A percentile compares a stretch with the other conserved stretches of the same genome.
phyloP scores from a whole-genome alignment of 2,113 vertebrate species.

The Sinocyclocheilus maitianheensis region DNA sequence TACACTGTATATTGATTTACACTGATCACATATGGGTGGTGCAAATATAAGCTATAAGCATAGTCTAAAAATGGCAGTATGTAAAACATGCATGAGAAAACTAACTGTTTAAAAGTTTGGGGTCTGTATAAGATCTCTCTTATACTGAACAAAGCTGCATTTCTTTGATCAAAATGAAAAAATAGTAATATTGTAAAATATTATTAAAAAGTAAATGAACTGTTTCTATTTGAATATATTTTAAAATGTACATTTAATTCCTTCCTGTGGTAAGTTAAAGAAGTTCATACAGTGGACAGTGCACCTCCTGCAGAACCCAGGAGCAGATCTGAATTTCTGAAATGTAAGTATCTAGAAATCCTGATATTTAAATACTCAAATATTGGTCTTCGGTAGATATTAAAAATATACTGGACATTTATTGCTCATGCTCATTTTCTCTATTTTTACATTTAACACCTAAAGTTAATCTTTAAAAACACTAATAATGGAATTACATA shows the following conservation, averaged over 20 bases:
- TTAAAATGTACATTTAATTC: not conserved
- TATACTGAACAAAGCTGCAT: not conserved
- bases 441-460: not conserved
- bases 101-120: not conserved
- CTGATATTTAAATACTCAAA: not conserved
- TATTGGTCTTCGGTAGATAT: not conserved
- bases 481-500: not conserved
- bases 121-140: conserved; percentile 3
- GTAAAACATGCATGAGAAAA: not conserved
- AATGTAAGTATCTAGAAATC: conserved; percentile 68
- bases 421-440: not conserved
- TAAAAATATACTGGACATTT: not conserved
- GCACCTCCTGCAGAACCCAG: conserved; percentile 69
- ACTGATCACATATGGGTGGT: not conserved
- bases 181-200: not conserved
- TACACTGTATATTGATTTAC: not conserved
- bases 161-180: not conserved
- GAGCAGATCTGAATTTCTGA: conserved; percentile 75
- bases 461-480: not conserved
- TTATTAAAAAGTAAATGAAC: not conserved
- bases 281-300: conserved; percentile 70
- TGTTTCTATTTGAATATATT: not conserved
- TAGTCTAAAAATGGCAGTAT: not conserved
- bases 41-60: not conserved
- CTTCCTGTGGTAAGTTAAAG: conserved; percentile 67